phyloP scores from a whole-genome alignment of 1,140 invertebrate species.

The Cardiocondyla obscurior region DNA sequence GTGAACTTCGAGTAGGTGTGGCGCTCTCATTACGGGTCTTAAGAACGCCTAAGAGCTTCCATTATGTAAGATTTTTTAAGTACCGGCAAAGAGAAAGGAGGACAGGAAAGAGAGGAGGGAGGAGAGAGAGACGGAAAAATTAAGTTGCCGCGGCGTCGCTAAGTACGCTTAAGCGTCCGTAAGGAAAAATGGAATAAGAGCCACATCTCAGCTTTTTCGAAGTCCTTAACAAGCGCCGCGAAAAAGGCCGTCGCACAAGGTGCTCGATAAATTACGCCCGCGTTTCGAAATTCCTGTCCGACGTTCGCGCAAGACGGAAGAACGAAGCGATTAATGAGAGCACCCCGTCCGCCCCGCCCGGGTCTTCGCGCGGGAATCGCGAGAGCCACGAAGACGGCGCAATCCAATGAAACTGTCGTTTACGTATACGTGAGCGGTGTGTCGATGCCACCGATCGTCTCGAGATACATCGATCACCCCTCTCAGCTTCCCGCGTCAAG shows the following conservation, averaged over 20 bases:
- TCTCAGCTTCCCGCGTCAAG: background rate
- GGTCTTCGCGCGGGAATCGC: background rate
- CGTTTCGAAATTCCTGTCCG: conserved; percentile 72
- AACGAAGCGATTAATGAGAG: conserved; percentile 76
- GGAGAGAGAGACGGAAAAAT: conserved; percentile 13
- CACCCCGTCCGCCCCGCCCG: conserved; percentile 46
- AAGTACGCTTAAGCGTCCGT: conserved; percentile 42
- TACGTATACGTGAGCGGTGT: conserved; percentile 71
- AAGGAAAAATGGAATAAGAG: conserved; percentile 41
- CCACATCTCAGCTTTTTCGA: conserved; percentile 20
- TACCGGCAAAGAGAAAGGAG: conserved; percentile 22
- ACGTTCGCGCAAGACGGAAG: conserved; percentile 61
- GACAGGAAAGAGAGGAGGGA: background rate
- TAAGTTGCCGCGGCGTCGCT: conserved; percentile 37
- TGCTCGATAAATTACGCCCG: conserved; percentile 62
- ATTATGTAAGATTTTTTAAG: conserved; percentile 57
- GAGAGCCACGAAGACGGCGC: background rate
- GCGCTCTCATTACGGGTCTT: conserved; percentile 49
- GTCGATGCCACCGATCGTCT: conserved; percentile 34
- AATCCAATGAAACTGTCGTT: conserved; percentile 73
- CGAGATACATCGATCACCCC: conserved; percentile 9
- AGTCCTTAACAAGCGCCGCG: conserved; percentile 26
- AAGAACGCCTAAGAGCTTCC: conserved; percentile 52
- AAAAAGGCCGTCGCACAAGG: conserved; percentile 13
- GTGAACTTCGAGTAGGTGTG: conserved; percentile 41